Base-by-base conservation (phyloP, 2,797 vertebrate species). In the Mycteria americana region DNA sequence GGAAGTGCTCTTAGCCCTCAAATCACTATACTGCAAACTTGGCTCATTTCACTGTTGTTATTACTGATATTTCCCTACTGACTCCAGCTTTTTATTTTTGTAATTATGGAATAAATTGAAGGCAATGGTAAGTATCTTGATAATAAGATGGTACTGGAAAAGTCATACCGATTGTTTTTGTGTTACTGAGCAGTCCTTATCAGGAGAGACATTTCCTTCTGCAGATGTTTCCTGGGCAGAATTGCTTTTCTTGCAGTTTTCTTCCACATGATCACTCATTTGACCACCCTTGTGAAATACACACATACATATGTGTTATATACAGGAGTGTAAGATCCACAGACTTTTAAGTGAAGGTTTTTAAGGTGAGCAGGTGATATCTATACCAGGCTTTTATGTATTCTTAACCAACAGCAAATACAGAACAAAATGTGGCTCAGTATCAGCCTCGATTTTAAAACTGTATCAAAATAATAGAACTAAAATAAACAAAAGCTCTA, bases 151-250 rank as follows among this genome's bases (percentile, higher is more conserved):
- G 7, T 64, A 75, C 60, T 43, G 28, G 10, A 62, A n/a, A 86
- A 73, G 7, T 41, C 97, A 50, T 98, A 98, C 98, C 98, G 92
- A 21, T 51, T 97, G 96, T 74, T 97, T 98, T 60, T 85, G 93
- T 72, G 46, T 65, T 46, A 84, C 11, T 60, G 92, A 86, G 67
- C 39, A 27, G 19, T 85, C 94, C 37, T 96, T 94, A 80, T 84
- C 77, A 60, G 84, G n/a, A 89, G 73, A 39, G 7, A 13, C 45
- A 30, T 35, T 85, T 63, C n/a, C 80, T 88, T 91, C 91, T 62
- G 37, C 48, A 45, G 48, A 51, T 79, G 33, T 65, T 78, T 91
- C 88, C 69, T 51, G 60, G 28, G 8, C 54, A 37, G 86, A 72
- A 43, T 6, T 89, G 28, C 18, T 93, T 96, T 92, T 92, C 68